A percentile compares a stretch with the other conserved stretches of the same genome.
These are phyloP conservation scores for Protonibea diacanthus DNA, from an alignment of 2,797 vertebrate genomes.

Conservation along the genomic window DNA sequence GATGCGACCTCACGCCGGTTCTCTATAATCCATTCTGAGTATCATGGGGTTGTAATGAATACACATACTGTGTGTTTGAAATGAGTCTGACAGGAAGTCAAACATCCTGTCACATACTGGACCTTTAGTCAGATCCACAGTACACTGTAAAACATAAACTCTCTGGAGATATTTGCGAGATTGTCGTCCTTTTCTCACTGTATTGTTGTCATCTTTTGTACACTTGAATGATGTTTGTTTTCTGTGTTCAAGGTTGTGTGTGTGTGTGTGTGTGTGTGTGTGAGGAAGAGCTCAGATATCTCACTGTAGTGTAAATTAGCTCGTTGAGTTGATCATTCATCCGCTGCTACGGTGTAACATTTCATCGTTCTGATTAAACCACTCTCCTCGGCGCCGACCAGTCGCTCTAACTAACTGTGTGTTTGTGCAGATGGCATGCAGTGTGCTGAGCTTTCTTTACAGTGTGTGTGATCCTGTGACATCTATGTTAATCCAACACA, in stretches of 20 bases:
- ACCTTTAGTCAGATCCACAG: conserved; percentile 20
- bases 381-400: neutral
- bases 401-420: neutral
- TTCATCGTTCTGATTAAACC: conserved; percentile 34
- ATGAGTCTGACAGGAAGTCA: conserved; percentile 5
- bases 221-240: conserved; percentile 40
- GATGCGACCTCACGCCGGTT: neutral
- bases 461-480: conserved; percentile 22
- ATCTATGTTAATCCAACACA: conserved; percentile 15
- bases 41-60: neutral
- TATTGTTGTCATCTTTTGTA: conserved; percentile 40
- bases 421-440: conserved; percentile 46
- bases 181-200: conserved; percentile 29
- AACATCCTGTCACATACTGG: conserved; percentile 1
- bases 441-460: conserved; percentile 21
- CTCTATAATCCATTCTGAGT: neutral
- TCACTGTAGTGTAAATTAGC: conserved; percentile 50
- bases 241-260: conserved; percentile 29
- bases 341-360: conserved; percentile 9
- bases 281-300: conserved; percentile 23
- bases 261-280: neutral
- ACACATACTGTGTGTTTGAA: conserved; percentile 29
- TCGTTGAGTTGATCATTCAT: conserved; percentile 32
- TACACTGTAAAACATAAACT: conserved; percentile 17
- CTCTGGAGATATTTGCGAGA: conserved; percentile 12